Evolutionary conservation across 2,113 vertebrate genomes (phyloP).

Genomic region (Lepisosteus osseus): DNA sequence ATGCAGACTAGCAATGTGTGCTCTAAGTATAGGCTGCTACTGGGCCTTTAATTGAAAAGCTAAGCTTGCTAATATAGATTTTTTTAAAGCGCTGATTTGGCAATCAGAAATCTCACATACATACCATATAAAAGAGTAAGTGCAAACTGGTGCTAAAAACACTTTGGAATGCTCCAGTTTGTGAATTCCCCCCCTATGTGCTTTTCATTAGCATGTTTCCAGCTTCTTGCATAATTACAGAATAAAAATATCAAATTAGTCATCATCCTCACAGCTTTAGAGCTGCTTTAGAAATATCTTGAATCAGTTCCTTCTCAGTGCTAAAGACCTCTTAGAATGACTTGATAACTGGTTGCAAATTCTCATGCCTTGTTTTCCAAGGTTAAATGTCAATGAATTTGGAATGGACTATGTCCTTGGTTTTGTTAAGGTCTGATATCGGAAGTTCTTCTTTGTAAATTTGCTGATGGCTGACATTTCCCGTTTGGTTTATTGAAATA

Average conservation of each 20-base stretch:
- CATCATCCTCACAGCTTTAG: conserved; percentile 32
- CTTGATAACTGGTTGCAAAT: too few species aligned
- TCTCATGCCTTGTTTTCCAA: too few species aligned
- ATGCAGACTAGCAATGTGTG: too few species aligned
- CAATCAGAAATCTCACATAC: conserved; percentile 37
- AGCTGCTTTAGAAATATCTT: conserved; percentile 23
- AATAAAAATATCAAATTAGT: conserved; percentile 54
- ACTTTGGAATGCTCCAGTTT: conserved; percentile 45
- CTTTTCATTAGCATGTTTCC: conserved; percentile 50
- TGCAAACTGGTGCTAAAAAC: conserved; percentile 41
- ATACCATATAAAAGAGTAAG: conserved; percentile 35
- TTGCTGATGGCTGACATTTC: too few species aligned
- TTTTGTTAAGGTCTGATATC: too few species aligned
- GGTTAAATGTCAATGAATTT: too few species aligned
- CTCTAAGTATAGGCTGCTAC: too few species aligned
- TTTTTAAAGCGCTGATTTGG: conserved; percentile 35
- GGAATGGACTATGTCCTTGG: too few species aligned
- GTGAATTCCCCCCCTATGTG: conserved; percentile 45
- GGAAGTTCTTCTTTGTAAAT: too few species aligned
- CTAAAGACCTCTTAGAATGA: conserved; percentile 4
- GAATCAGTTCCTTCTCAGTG: conserved; percentile 32
- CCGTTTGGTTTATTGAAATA: too few species aligned
- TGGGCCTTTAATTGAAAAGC: conserved; percentile 9
- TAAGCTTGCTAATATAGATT: neutral
- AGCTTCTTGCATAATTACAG: conserved; percentile 49